phyloP scores from a whole-genome alignment of 2,888 invertebrate genomes.

The Pyrrhosoma nymphula region DNA sequence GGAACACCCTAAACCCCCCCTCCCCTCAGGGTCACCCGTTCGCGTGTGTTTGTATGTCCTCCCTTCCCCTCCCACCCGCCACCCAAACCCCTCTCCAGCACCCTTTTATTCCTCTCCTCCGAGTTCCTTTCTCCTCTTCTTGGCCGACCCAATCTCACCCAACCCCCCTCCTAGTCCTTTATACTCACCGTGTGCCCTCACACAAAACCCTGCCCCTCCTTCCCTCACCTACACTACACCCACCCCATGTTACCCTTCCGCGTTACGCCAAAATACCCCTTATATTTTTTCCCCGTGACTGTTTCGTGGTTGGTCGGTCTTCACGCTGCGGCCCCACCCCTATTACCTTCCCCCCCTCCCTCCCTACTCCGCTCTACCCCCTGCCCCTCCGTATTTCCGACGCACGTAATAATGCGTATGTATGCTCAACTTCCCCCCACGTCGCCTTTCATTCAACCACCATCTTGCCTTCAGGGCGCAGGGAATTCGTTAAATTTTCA shows the following conservation, averaged over 20 bases:
- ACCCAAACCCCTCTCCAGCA: background rate
- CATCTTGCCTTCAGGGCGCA: background rate
- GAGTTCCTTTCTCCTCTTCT: no score
- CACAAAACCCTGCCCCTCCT: background rate
- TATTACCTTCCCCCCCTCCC: background rate
- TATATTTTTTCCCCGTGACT: background rate
- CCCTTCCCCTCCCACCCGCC: background rate
- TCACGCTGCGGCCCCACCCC: background rate
- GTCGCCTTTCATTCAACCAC: background rate
- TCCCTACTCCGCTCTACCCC: background rate
- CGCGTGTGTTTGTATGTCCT: background rate
- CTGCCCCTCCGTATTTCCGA: background rate
- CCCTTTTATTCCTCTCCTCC: background rate
- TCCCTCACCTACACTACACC: background rate
- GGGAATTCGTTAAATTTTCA: constrained; percentile 57
- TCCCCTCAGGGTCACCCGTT: background rate
- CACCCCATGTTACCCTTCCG: background rate
- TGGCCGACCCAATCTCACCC: background rate
- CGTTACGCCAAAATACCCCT: background rate
- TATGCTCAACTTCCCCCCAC: background rate
- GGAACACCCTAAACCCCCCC: no score
- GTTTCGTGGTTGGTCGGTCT: constrained; percentile 51
- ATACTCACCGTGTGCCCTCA: constrained; percentile 17
- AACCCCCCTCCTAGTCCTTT: background rate
- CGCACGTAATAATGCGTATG: background rate